These are phyloP conservation scores for Palythoa heliodiscus DNA, from an alignment of 92 coral and sea anemone species.

Conservation along the genomic window DNA sequence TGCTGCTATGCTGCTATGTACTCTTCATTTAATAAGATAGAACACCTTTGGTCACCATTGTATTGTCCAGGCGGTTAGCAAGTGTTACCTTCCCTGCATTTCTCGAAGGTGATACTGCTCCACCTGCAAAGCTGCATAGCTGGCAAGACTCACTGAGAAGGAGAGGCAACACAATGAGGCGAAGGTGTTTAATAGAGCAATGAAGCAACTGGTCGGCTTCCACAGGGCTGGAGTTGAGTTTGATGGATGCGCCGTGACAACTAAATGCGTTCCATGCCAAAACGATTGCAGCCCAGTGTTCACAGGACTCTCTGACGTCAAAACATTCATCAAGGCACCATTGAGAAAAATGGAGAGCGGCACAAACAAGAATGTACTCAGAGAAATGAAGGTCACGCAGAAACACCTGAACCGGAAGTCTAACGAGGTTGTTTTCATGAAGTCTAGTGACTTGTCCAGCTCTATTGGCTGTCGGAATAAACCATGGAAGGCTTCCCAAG, in stretches of 20 bases:
- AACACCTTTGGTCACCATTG: slow-evolving; percentile 60
- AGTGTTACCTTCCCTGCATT: slow-evolving; percentile 51
- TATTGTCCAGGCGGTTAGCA: slow-evolving; percentile 52
- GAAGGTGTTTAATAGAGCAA: too few species aligned
- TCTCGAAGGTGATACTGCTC: slow-evolving; percentile 31
- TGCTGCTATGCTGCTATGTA: slow-evolving; percentile 53
- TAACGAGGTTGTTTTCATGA: slow-evolving; percentile 19
- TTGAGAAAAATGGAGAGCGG: slow-evolving; percentile 21
- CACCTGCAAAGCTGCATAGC: slow-evolving; percentile 35
- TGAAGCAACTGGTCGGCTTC: neutral
- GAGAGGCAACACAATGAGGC: too few species aligned
- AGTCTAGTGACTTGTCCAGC: slow-evolving; percentile 16
- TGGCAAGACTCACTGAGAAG: too few species aligned
- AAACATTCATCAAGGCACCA: slow-evolving; percentile 17
- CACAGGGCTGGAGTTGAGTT: neutral
- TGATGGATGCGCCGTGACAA: slow-evolving; percentile 18
- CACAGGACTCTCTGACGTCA: slow-evolving; percentile 16
- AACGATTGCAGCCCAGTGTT: slow-evolving; percentile 19
- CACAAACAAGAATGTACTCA: slow-evolving; percentile 22
- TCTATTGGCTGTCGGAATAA: neutral
- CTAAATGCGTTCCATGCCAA: slow-evolving; percentile 13
- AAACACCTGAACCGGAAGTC: neutral
- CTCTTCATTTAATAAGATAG: slow-evolving; percentile 47
- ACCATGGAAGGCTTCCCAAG: slow-evolving; percentile 20
- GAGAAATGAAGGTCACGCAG: slow-evolving; percentile 20